Percentiles rank a stretch among this genome's conserved stretches.
phyloP scores from a whole-genome alignment of 2,888 invertebrate genomes.

The Rotaria magnacalcarata region DNA sequence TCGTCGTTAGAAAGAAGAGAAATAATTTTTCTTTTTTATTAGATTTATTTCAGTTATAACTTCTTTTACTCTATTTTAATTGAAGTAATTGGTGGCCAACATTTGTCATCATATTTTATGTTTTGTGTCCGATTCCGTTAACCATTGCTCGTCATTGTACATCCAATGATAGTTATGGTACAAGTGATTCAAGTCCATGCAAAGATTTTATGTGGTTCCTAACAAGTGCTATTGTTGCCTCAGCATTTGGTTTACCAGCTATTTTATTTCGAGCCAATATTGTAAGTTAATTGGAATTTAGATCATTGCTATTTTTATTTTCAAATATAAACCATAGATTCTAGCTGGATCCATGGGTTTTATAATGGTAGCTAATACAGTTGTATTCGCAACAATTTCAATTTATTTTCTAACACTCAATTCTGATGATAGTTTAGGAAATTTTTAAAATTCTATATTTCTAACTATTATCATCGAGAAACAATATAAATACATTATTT shows the following conservation, averaged over 20 bases:
- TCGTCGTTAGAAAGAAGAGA: too few relatives aligned
- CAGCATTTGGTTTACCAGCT: not conserved
- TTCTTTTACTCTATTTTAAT: not conserved
- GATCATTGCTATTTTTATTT: not conserved
- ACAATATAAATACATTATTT: too few relatives aligned
- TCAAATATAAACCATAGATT: not conserved
- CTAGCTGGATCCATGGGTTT: not conserved
- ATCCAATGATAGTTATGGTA: not conserved
- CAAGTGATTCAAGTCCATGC: not conserved
- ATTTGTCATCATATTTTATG: conserved; percentile 24
- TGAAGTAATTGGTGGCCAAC: conserved; percentile 21
- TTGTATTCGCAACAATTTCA: not conserved
- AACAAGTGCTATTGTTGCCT: not conserved
- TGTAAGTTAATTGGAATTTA: not conserved
- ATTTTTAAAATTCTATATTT: not conserved
- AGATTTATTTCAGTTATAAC: not conserved
- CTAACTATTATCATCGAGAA: not conserved
- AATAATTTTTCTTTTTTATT: too few relatives aligned
- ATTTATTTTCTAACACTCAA: not conserved
- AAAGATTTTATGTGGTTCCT: conserved; percentile 5
- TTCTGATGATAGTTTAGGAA: not conserved
- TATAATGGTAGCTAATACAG: not conserved
- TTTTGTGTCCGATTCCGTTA: conserved; percentile 24
- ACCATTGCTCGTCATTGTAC: not conserved
- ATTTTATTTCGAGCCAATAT: not conserved